Percentiles rank a stretch among this genome's conserved stretches.
Conservation (phyloP, 1,140 invertebrate species). For the Heliconius nattereri region DNA sequence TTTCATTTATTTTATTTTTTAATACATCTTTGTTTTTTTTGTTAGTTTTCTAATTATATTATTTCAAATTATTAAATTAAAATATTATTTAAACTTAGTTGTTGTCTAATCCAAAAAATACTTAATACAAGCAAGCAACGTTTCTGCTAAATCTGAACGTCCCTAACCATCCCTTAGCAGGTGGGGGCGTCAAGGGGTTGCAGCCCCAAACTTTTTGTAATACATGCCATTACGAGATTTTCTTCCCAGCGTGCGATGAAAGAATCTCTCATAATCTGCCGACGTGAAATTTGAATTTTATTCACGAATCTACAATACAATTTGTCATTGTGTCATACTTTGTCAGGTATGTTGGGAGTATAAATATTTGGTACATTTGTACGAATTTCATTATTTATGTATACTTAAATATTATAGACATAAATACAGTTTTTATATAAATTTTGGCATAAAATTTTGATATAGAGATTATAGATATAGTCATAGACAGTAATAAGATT, state of each 20-base stretch:
- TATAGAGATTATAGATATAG: too few species aligned
- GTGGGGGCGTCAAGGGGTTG: conserved; percentile 53
- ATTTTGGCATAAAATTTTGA: not conserved
- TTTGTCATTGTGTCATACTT: conserved; percentile 50
- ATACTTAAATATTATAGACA: not conserved
- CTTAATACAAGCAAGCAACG: not conserved
- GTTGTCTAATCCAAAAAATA: too few species aligned
- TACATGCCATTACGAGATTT: conserved; percentile 50
- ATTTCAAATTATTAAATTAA: too few species aligned
- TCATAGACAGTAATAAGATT: too few species aligned
- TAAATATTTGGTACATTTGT: not conserved
- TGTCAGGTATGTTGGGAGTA: conserved; percentile 8
- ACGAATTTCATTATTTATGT: not conserved
- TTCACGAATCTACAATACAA: conserved; percentile 48
- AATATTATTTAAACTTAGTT: too few species aligned
- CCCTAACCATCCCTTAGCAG: conserved; percentile 36
- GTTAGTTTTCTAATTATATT: too few species aligned
- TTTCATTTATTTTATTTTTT: too few species aligned
- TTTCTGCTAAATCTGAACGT: conserved; percentile 18
- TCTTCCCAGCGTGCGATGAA: conserved; percentile 51
- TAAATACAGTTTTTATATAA: not conserved
- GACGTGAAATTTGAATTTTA: conserved; percentile 54
- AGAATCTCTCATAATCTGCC: conserved; percentile 50
- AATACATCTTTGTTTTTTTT: too few species aligned
- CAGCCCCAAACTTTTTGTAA: conserved; percentile 54